Evolutionary conservation across 1,140 invertebrate genomes (phyloP).

Genomic region (Adelges cooleyi): DNA sequence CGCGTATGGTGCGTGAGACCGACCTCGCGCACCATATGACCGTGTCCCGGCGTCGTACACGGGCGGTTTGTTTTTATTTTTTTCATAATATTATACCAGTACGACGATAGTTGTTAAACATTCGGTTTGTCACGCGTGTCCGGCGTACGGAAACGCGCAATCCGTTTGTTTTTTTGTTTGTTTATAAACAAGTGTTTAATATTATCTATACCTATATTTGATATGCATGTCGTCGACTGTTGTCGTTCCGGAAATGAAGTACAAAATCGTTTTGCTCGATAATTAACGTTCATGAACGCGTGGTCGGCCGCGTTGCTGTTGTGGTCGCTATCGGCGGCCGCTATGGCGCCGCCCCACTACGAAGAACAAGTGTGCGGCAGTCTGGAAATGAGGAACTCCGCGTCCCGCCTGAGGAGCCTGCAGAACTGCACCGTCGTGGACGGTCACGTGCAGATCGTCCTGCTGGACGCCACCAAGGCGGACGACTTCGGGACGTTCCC

Average conservation of each 20-base stretch:
- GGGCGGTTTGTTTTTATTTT: too few species aligned
- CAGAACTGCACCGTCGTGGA: slow-evolving; percentile 72
- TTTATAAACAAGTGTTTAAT: too few species aligned
- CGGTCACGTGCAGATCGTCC: slow-evolving; percentile 64
- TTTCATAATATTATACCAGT: too few species aligned
- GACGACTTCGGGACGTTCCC: slow-evolving; percentile 35
- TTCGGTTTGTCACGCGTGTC: too few species aligned
- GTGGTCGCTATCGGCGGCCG: not conserved
- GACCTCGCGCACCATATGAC: too few species aligned
- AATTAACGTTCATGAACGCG: slow-evolving; percentile 6
- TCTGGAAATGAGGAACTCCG: slow-evolving; percentile 66
- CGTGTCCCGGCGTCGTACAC: too few species aligned
- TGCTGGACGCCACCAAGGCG: slow-evolving; percentile 42
- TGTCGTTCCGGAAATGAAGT: not conserved
- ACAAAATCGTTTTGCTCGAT: slow-evolving; percentile 21
- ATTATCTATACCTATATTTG: too few species aligned
- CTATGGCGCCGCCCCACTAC: not conserved
- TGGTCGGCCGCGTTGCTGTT: not conserved
- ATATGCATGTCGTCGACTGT: too few species aligned
- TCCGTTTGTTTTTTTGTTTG: too few species aligned
- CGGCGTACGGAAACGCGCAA: too few species aligned
- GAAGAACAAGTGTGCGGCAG: slow-evolving; percentile 49
- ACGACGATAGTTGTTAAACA: too few species aligned
- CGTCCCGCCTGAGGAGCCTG: slow-evolving; percentile 52
- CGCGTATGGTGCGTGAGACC: too few species aligned